These are phyloP conservation scores for Campoplex nolae DNA, from an alignment of 2,888 invertebrate species.

Conservation along the genomic window DNA sequence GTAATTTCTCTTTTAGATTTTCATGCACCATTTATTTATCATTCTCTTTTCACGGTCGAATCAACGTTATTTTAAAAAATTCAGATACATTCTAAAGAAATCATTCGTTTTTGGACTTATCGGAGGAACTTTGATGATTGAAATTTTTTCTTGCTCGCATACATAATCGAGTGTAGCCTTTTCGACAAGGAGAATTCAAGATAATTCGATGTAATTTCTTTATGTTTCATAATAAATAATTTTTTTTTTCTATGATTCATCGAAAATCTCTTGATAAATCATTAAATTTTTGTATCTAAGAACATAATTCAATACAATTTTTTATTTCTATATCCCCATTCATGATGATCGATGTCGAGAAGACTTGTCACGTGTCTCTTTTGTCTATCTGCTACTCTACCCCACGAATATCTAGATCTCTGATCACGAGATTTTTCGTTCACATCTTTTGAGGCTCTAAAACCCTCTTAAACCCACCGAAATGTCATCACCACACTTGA, in stretches of 20 bases:
- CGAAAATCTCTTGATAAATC: too few species aligned
- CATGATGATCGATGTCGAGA: not conserved
- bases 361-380: not conserved
- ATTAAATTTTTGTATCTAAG: too few species aligned
- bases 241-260: not conserved
- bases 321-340: not conserved
- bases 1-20: conserved; percentile 33
- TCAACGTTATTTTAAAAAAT: too few species aligned
- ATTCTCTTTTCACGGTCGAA: too few species aligned
- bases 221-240: not conserved
- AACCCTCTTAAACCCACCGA: conserved; percentile 10
- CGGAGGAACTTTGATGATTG: too few species aligned
- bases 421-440: conserved; percentile 13
- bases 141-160: too few species aligned
- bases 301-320: not conserved
- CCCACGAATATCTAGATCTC: not conserved
- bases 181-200: not conserved
- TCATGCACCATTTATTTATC: too few species aligned
- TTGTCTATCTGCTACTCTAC: not conserved
- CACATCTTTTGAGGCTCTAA: not conserved
- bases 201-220: not conserved
- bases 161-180: not conserved
- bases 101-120: too few species aligned
- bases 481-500: not conserved
- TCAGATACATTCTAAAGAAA: too few species aligned